Base-by-base conservation (phyloP, 1,140 invertebrate species). In the Hirudo medicinalis region DNA sequence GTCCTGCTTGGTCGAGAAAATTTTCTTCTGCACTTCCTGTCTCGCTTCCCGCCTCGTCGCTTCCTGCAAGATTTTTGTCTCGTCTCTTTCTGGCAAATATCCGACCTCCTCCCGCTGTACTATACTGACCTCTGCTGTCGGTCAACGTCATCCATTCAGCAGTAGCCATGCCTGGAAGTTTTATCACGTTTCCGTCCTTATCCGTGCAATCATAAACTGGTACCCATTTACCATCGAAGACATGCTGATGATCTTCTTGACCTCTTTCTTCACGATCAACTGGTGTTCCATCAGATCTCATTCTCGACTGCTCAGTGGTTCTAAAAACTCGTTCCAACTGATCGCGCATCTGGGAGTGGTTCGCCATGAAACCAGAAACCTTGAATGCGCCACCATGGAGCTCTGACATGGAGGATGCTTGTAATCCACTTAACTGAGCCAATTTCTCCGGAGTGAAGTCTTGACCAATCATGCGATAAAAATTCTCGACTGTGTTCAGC, bases 101-200 rank as follows among this genome's bases (percentile, higher is more conserved):
- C 20, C 57, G 3, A 32, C 57, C 57, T 22, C 57, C 57, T 15
- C 57, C 57, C 11, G 57, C 57, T 63, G 57, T 63, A 22, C 22
- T 32, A 11, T 63, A 63, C 29, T 63, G 57, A 25, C 57, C 57
- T 63, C 29, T 63, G 57, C 29, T 11, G 57, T 63, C 57, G 22
- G 57, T 63, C 20, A 63, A 32, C 0, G 57, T 63, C 57, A 63
- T 63, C 57, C 57, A 63, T 63, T 63, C 57, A 20, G 57, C 57
- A 32, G 22, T 63, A 25, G 57, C 29, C 57, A 63, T 63, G 57
- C 57, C 57, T 22, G 57, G 57, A 63, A 63, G 57, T 63, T 63
- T 63, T 63, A 63, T 32, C 8, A 63, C 57, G 11, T 32, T 63
- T 25, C 57, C 57, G 29, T 63, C 22, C 8, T 32, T 63, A 20